phyloP scores from a whole-genome alignment of 2,888 invertebrate species.

The Stratiomys singularior region DNA sequence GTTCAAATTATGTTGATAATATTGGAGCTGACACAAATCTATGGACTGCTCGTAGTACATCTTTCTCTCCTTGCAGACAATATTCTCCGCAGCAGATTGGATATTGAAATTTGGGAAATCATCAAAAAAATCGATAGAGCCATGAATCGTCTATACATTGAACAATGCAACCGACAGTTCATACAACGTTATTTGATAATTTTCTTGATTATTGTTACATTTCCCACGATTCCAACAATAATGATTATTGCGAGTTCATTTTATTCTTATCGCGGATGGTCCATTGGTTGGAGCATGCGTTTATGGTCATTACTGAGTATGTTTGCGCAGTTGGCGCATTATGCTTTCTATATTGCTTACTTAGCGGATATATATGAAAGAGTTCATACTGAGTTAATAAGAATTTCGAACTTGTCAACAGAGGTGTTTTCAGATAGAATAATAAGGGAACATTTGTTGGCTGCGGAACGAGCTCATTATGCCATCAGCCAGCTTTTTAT shows the following conservation, averaged over 20 bases:
- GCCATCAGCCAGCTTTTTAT: not conserved
- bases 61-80: not conserved
- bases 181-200: not conserved
- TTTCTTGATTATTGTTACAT: not conserved
- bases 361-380: not conserved
- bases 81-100: not conserved
- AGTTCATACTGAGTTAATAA: not conserved
- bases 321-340: not conserved
- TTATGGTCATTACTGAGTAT: not conserved
- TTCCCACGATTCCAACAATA: not conserved
- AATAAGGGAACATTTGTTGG: not conserved
- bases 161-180: not conserved
- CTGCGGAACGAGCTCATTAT: not conserved
- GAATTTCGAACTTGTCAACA: not conserved
- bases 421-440: not conserved
- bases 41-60: not conserved
- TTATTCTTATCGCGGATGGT: not conserved
- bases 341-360: not conserved
- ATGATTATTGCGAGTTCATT: not conserved
- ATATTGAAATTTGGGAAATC: slow-evolving; percentile 3
- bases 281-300: not conserved
- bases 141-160: not conserved
- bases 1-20: not conserved
- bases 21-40: not conserved
- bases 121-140: not conserved